Evolutionary conservation across 2,888 invertebrate genomes (phyloP).

Genomic region (Cabera pusaria): DNA sequence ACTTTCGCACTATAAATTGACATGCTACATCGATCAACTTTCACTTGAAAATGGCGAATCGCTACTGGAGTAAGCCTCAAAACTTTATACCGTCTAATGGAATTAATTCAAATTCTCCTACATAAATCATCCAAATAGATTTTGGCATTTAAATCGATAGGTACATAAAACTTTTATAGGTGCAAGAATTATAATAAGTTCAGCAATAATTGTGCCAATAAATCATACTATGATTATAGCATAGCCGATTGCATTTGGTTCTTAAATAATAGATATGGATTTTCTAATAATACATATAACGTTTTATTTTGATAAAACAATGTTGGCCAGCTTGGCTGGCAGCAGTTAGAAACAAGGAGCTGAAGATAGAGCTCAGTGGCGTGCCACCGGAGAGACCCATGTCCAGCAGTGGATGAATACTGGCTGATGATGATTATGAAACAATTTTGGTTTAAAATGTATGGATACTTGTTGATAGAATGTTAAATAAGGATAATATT

Average conservation of each 20-base stretch:
- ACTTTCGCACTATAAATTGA: conserved; percentile 34
- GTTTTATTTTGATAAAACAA: no score
- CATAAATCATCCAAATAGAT: conserved; percentile 29
- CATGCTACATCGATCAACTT: conserved; percentile 56
- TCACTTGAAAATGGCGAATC: conserved; percentile 47
- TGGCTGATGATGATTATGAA: no score
- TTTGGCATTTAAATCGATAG: conserved; percentile 14
- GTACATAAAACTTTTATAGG: conserved; percentile 15
- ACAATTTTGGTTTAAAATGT: no score
- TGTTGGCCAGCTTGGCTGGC: no score
- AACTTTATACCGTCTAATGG: conserved; percentile 40
- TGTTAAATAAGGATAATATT: no score
- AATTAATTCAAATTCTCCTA: conserved; percentile 38
- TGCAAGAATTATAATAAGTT: conserved; percentile 16
- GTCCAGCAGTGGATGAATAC: no score
- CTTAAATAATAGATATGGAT: no score
- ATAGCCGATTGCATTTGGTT: conserved; percentile 9
- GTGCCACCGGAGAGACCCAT: no score
- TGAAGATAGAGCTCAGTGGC: no score
- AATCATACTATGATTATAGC: conserved; percentile 18
- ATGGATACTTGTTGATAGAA: no score
- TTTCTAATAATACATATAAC: no score
- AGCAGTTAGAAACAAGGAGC: no score
- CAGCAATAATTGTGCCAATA: conserved; percentile 16
- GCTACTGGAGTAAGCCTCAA: conserved; percentile 53